Conservation (phyloP, 2,888 invertebrate species). For the Andrena dorsata region DNA sequence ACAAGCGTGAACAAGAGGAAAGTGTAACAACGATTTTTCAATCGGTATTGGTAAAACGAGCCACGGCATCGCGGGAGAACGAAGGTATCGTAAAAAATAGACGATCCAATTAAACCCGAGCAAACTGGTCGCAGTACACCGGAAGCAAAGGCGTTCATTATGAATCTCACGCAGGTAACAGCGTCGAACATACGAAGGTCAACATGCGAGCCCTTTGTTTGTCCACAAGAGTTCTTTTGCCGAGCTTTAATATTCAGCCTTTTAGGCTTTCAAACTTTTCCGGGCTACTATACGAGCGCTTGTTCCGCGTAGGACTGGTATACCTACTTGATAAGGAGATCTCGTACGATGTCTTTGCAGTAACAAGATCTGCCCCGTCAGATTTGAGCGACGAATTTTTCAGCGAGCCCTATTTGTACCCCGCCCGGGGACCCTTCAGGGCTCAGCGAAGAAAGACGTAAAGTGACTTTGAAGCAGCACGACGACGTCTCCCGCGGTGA, state of each 20-base stretch:
- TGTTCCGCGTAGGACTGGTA: background rate
- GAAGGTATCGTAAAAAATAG: conserved; percentile 1
- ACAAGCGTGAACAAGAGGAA: background rate
- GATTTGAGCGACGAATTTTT: background rate
- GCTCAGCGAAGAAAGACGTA: conserved; percentile 42
- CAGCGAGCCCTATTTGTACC: background rate
- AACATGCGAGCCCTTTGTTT: background rate
- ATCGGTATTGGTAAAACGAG: background rate
- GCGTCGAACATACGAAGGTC: background rate
- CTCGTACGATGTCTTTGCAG: background rate
- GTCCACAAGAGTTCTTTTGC: background rate
- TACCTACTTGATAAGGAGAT: background rate
- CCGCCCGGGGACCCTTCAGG: conserved; percentile 5
- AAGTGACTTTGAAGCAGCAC: conserved; percentile 62
- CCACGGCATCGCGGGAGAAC: background rate
- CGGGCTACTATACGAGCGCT: background rate
- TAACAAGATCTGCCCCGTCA: background rate
- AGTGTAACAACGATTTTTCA: background rate
- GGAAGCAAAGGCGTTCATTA: background rate
- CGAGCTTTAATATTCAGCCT: background rate
- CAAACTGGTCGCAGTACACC: conserved; percentile 1
- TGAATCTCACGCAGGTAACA: conserved; percentile 10
- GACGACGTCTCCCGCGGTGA: conserved; percentile 46
- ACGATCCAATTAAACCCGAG: conserved; percentile 21
- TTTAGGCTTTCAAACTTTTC: background rate